phyloP scores from a whole-genome alignment of 2,888 invertebrate genomes.

The Eutolmus rufibarbis region DNA sequence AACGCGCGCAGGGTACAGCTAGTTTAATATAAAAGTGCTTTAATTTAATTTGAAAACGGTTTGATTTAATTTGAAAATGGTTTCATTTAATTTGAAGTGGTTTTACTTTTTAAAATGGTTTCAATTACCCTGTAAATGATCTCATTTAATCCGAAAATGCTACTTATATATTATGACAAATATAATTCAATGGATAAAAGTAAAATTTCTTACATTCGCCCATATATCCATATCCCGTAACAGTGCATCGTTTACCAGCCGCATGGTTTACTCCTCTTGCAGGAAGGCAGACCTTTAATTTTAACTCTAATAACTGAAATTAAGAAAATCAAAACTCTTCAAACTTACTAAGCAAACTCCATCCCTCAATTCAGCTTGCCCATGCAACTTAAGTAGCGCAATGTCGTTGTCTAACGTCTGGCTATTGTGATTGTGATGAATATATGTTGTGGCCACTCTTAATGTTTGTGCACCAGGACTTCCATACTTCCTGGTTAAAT shows the following conservation, averaged over 20 bases:
- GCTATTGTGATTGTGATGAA: slow-evolving; percentile 94
- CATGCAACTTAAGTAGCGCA: slow-evolving; percentile 86
- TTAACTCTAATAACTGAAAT: background rate
- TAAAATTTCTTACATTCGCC: slow-evolving; percentile 78
- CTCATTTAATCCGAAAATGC: too few species aligned
- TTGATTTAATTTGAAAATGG: too few species aligned
- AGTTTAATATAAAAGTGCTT: too few species aligned
- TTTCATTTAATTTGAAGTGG: too few species aligned
- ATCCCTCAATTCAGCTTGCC: slow-evolving; percentile 86
- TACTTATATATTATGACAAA: too few species aligned
- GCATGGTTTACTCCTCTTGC: slow-evolving; percentile 88
- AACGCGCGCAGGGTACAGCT: too few species aligned
- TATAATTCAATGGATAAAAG: too few species aligned
- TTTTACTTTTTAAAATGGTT: too few species aligned
- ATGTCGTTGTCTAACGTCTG: slow-evolving; percentile 95
- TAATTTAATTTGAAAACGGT: too few species aligned
- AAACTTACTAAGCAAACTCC: slow-evolving; percentile 67
- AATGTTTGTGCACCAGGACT: slow-evolving; percentile 91
- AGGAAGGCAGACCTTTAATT: slow-evolving; percentile 81
- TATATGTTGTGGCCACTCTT: slow-evolving; percentile 90
- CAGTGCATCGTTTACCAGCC: slow-evolving; percentile 89
- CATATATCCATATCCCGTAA: slow-evolving; percentile 95
- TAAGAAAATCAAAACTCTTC: background rate
- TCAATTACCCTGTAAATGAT: too few species aligned
- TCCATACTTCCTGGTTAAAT: slow-evolving; percentile 87